These are phyloP conservation scores for Lasioglossum pauxillum DNA, from an alignment of 2,888 invertebrate species.

Conservation along the genomic window DNA sequence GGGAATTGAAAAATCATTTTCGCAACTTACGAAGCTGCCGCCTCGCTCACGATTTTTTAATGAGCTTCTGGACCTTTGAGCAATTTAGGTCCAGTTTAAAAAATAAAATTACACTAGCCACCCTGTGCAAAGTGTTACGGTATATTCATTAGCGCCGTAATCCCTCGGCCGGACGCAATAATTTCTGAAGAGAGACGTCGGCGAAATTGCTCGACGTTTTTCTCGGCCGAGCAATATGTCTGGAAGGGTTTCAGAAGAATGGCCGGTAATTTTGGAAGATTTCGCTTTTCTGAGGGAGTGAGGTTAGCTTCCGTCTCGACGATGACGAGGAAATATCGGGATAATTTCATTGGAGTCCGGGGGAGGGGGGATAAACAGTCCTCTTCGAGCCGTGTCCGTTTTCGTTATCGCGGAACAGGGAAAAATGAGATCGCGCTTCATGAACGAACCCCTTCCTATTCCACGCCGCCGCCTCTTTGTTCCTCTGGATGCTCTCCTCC, in stretches of 20 bases:
- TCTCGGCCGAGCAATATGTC: conserved; percentile 7
- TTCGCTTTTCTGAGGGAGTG: not conserved
- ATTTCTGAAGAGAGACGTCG: conserved; percentile 31
- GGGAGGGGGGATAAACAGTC: conserved; percentile 27
- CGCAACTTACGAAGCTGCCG: not conserved
- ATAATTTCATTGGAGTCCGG: conserved; percentile 29
- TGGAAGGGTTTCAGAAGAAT: conserved; percentile 28
- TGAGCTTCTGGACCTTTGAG: not conserved
- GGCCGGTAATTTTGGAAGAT: conserved; percentile 38
- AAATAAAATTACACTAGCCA: no score
- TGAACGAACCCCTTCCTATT: not conserved
- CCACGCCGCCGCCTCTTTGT: not conserved
- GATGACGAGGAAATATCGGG: conserved; percentile 47
- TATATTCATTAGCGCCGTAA: not conserved
- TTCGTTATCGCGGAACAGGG: not conserved
- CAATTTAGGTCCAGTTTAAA: no score
- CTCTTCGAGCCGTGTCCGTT: not conserved
- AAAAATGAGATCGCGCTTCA: conserved; percentile 20
- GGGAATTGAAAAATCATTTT: not conserved
- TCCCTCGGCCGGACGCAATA: not conserved
- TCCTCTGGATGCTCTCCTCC: not conserved
- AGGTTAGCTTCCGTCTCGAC: not conserved
- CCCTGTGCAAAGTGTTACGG: not conserved
- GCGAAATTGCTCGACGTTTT: conserved; percentile 19
- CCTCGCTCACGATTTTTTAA: not conserved